A percentile compares a stretch with the other conserved stretches of the same genome.
Evolutionary conservation across 2,113 vertebrate species (phyloP).

Genomic region (Helogale parvula): DNA sequence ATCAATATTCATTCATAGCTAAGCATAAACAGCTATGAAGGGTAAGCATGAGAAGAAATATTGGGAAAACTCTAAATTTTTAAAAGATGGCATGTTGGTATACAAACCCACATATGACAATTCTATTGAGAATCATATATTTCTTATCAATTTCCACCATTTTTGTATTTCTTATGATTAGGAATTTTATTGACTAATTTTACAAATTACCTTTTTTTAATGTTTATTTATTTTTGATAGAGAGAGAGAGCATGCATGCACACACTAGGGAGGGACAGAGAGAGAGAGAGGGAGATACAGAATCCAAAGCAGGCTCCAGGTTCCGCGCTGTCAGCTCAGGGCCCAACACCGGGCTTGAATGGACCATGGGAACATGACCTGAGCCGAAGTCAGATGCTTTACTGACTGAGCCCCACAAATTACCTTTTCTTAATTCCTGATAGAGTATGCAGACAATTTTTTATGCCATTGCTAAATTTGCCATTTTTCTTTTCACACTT

Average conservation of each 20-base stretch:
- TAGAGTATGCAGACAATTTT: background rate
- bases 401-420: background rate
- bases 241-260: no score
- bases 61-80: background rate
- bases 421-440: background rate
- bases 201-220: no score
- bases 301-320: no score
- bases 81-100: background rate
- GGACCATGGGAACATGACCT: no score
- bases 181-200: background rate
- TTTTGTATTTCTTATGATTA: background rate
- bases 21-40: background rate
- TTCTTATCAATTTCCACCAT: background rate
- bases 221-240: no score
- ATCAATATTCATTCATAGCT: background rate
- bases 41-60: background rate
- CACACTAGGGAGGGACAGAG: no score
- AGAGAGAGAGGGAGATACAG: no score
- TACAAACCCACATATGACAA: background rate
- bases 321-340: no score
- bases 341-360: no score
- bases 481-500: background rate
- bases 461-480: background rate
- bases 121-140: background rate
- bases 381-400: no score